Base-by-base conservation (phyloP, 2,888 invertebrate species). In the Agonopterix alstromeriana region DNA sequence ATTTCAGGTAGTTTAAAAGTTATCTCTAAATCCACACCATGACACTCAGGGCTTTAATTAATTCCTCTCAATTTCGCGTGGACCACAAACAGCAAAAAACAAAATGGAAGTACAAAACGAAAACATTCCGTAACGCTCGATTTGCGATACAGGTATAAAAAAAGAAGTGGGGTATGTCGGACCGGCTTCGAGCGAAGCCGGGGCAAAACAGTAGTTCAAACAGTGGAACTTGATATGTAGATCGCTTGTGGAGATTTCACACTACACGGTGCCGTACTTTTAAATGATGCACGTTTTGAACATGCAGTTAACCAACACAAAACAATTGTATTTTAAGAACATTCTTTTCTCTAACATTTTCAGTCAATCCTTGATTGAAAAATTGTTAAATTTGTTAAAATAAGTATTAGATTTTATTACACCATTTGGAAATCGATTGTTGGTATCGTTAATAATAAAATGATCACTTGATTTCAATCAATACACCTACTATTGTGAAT, bases 161-260 rank as follows among this genome's bases (percentile, higher is more conserved):
- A 61, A 65, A 67, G 59, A 55, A 52, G 49, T 48, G 50, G 50
- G 50, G 48, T 45, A 47, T 46, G 51, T 49, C 47, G 51, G 58
- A 65, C 66, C 69, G 64, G 67, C 53, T 56, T 53, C 60, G 63
- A 61, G 61, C 57, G 58, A 52, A 60, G 67, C 61, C 69, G 57
- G 66, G 62, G 65, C 67, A 58, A 69, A 67, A 82, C 84, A 77
- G 84, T 85, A 84, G 84, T 84, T 63, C 63, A 65, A 71, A 73
- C 71, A 55, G 53, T 55, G 82, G 62, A 82, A 84, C 81, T 66
- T 63, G 83, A 85, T 82, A 82, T 70, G 69, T 62, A 65, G 73
- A 76, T 75, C 56, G 58, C 56, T 70, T 68, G 60, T 50, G 72
- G 58, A 63, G 82, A 80, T 74, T 82, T 61, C 53, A 81, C 77